Conservation (phyloP, 1,140 invertebrate genomes). For the Antheraea pernyi region DNA sequence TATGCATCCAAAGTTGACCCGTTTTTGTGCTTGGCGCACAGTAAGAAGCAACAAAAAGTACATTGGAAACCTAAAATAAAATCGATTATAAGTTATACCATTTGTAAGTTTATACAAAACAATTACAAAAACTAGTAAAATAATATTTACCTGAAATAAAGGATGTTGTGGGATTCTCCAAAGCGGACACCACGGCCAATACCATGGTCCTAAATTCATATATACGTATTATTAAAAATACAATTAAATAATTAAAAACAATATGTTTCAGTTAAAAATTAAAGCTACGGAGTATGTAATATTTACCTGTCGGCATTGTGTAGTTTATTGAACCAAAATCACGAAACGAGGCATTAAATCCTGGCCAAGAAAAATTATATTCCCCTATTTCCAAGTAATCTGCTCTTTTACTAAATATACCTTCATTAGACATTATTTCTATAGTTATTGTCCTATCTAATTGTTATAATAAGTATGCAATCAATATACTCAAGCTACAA, state of each 20-base stretch:
- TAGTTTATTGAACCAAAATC: slow-evolving; percentile 68
- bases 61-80: slow-evolving; percentile 84
- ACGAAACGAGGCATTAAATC: slow-evolving; percentile 68
- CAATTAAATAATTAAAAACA: no score
- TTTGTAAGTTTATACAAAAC: no score
- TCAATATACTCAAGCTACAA: background rate
- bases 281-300: slow-evolving; percentile 13
- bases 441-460: background rate
- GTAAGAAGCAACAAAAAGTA: slow-evolving; percentile 87
- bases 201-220: slow-evolving; percentile 76
- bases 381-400: slow-evolving; percentile 67
- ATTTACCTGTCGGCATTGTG: slow-evolving; percentile 68
- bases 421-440: slow-evolving; percentile 47
- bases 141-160: slow-evolving; percentile 76
- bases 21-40: slow-evolving; percentile 88
- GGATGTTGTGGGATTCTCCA: slow-evolving; percentile 86
- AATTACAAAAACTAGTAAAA: no score
- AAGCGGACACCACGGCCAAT: slow-evolving; percentile 82
- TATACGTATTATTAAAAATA: background rate
- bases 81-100: slow-evolving; percentile 7
- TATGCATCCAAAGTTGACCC: slow-evolving; percentile 90
- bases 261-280: background rate
- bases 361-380: slow-evolving; percentile 73
- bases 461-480: background rate
- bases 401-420: slow-evolving; percentile 48